phyloP scores from a whole-genome alignment of 2,797 vertebrate genomes.

The Botia almorhae region DNA sequence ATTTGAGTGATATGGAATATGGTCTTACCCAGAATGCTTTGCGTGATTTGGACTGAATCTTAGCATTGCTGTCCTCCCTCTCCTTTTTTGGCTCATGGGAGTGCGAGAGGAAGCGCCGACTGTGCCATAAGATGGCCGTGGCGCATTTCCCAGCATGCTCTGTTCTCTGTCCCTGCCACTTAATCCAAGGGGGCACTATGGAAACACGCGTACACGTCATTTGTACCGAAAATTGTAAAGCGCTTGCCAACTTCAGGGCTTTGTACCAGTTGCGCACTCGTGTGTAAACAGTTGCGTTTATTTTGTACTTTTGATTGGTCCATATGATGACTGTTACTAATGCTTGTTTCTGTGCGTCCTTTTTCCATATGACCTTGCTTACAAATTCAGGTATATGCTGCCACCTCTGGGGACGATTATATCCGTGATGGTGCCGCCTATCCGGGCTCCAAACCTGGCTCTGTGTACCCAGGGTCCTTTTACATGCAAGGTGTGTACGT shows the following conservation, averaged over 20 bases:
- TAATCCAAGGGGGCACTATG: conserved; percentile 61
- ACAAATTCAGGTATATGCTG: conserved; percentile 87
- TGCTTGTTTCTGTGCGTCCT: neutral
- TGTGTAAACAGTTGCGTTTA: conserved; percentile 3
- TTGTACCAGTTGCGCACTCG: conserved; percentile 24
- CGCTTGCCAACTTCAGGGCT: conserved; percentile 20
- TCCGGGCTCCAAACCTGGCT: conserved; percentile 85
- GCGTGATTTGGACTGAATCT: conserved; percentile 56
- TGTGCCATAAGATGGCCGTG: conserved; percentile 78
- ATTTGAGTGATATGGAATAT: neutral
- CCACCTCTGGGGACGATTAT: conserved; percentile 94
- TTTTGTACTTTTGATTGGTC: neutral
- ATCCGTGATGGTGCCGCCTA: conserved; percentile 87
- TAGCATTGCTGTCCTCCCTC: conserved; percentile 56
- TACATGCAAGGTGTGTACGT: conserved; percentile 86
- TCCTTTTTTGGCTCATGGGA: conserved; percentile 77
- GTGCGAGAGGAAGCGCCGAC: conserved; percentile 78
- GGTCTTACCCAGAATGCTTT: conserved; percentile 32
- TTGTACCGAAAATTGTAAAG: conserved; percentile 34
- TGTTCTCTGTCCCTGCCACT: conserved; percentile 59
- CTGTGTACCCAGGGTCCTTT: conserved; percentile 91
- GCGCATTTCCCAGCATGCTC: conserved; percentile 79
- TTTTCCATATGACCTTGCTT: conserved; percentile 44
- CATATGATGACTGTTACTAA: neutral
- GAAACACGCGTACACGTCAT: conserved; percentile 60